Conservation (phyloP, 2,797 vertebrate genomes). For the Lagothrix lagotricha region DNA sequence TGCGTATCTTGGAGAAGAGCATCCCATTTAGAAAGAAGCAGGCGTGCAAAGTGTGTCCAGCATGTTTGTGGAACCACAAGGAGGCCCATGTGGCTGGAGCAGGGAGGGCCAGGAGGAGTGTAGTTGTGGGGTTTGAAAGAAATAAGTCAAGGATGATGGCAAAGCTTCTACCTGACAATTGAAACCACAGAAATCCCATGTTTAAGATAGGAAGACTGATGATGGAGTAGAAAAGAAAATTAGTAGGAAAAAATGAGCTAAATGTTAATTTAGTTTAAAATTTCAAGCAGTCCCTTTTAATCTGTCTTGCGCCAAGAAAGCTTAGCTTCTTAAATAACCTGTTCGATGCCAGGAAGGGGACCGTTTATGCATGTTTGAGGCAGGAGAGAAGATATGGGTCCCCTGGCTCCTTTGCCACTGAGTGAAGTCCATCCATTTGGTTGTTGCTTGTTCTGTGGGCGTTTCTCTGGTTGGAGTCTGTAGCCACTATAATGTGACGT, state of each 20-base stretch:
- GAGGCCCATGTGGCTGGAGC: neutral
- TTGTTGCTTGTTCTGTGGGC: neutral
- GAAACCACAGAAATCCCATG: neutral
- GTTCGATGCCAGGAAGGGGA: neutral
- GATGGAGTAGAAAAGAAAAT: neutral
- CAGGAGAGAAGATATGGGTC: neutral
- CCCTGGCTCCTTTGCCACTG: neutral
- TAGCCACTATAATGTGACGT: neutral
- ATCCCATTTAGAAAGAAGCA: neutral
- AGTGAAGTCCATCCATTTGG: neutral
- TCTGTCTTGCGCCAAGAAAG: neutral
- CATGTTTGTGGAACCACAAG: neutral
- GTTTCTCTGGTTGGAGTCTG: neutral
- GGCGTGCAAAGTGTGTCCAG: neutral
- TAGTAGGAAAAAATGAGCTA: neutral
- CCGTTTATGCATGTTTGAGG: neutral
- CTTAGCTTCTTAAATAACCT: neutral
- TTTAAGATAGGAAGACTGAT: neutral
- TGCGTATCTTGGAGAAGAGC: neutral
- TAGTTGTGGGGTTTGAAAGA: neutral
- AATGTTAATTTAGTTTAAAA: neutral
- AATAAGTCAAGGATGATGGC: neutral
- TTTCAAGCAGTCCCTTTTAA: neutral
- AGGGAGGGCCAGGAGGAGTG: too few species aligned
- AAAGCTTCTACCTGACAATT: neutral